phyloP scores from a whole-genome alignment of 1,140 invertebrate species.

The Drosophila santomea region DNA sequence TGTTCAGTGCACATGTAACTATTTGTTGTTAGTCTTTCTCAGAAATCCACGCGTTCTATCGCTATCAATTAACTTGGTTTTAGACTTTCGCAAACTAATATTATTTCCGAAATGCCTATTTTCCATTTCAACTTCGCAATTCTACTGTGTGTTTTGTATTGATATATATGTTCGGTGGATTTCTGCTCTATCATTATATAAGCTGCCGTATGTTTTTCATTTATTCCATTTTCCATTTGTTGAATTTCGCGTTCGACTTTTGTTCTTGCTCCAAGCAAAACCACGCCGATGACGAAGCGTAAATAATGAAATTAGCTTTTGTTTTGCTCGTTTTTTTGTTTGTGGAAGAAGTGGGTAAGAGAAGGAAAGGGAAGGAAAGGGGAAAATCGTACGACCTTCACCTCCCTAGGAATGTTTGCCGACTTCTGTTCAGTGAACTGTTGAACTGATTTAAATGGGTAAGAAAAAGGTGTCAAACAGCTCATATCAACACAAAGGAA shows the following conservation, averaged over 20 bases:
- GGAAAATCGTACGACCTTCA: conserved; percentile 13
- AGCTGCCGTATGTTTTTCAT: conserved; percentile 22
- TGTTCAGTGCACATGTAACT: no score
- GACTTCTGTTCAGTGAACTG: conserved; percentile 2
- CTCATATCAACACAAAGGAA: conserved; percentile 76
- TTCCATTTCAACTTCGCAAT: not conserved
- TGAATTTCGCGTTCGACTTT: conserved; percentile 15
- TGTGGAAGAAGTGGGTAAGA: not conserved
- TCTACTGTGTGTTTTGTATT: not conserved
- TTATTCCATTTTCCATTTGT: conserved; percentile 18
- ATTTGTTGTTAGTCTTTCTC: not conserved
- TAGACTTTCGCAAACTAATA: no score
- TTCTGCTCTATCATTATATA: conserved; percentile 15
- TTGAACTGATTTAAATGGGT: conserved; percentile 2
- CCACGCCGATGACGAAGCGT: conserved; percentile 45
- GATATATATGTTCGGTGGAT: conserved; percentile 1
- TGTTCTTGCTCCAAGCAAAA: conserved; percentile 24
- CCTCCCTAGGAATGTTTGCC: conserved; percentile 11
- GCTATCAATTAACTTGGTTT: not conserved
- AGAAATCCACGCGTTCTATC: not conserved
- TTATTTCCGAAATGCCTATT: not conserved
- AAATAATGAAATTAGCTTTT: conserved; percentile 76
- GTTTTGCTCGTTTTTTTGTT: conserved; percentile 30
- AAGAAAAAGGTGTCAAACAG: conserved; percentile 11
- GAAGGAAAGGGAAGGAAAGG: no score